These are phyloP conservation scores for Tetramorium alpestre DNA, from an alignment of 1,140 invertebrate species.

Conservation along the genomic window DNA sequence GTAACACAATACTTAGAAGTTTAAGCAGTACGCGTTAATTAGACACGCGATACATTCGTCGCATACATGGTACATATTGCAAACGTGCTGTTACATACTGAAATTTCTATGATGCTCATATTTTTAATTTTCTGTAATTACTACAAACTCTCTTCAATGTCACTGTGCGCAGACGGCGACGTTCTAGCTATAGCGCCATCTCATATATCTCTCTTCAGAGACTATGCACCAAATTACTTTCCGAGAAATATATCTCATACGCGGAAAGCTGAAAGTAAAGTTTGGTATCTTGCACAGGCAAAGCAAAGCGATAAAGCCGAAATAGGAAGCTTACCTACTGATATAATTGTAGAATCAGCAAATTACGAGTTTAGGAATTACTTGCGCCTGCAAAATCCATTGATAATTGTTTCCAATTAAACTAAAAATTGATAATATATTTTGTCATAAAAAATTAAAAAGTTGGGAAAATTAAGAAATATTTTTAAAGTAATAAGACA, in stretches of 20 bases:
- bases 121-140: conserved; percentile 57
- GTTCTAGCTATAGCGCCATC: background rate
- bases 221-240: conserved; percentile 54
- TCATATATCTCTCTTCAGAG: conserved; percentile 45
- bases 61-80: background rate
- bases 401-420: background rate
- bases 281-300: conserved; percentile 20
- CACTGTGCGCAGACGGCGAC: background rate
- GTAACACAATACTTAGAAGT: conserved; percentile 39
- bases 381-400: background rate
- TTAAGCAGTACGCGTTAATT: conserved; percentile 37
- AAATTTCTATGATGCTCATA: conserved; percentile 22
- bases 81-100: background rate
- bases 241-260: conserved; percentile 24
- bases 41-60: conserved; percentile 28
- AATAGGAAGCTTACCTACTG: conserved; percentile 5
- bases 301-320: conserved; percentile 23
- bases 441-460: background rate
- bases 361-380: background rate
- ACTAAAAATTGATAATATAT: background rate
- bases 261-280: conserved; percentile 41
- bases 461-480: background rate
- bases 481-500: background rate
- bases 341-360: conserved; percentile 46
- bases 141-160: conserved; percentile 41